These are phyloP conservation scores for Eidolon dupreanum DNA, from an alignment of 2,797 vertebrate species.

Conservation along the genomic window DNA sequence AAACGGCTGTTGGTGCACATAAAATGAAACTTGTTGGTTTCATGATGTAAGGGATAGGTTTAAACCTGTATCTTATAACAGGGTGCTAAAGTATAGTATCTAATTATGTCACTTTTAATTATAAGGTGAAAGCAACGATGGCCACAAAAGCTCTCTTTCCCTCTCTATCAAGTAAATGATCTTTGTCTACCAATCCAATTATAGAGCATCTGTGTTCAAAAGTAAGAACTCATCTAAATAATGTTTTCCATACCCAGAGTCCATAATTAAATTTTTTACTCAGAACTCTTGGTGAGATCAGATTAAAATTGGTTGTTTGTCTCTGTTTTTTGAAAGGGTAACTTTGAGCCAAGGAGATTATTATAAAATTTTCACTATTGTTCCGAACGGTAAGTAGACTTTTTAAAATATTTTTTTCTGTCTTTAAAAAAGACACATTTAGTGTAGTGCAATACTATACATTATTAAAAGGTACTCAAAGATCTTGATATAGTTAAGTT, in stretches of 20 bases:
- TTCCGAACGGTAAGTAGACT: background rate
- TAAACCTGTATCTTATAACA: slow-evolving; percentile 69
- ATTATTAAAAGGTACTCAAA: background rate
- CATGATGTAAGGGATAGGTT: slow-evolving; percentile 66
- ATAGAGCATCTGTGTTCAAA: background rate
- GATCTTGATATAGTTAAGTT: background rate
- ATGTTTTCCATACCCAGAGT: slow-evolving; percentile 45
- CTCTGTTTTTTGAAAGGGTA: slow-evolving; percentile 12
- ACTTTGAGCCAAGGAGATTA: background rate
- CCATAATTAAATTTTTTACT: slow-evolving; percentile 41
- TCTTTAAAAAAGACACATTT: slow-evolving; percentile 13
- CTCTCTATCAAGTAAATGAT: slow-evolving; percentile 48
- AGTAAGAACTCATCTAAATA: slow-evolving; percentile 30
- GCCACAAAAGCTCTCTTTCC: slow-evolving; percentile 23
- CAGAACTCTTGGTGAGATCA: background rate
- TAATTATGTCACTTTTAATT: slow-evolving; percentile 72
- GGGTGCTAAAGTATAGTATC: background rate
- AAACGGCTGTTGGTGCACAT: background rate
- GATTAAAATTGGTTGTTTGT: slow-evolving; percentile 25
- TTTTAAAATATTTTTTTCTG: slow-evolving; percentile 50
- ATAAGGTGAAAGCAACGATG: slow-evolving; percentile 55
- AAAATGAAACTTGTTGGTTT: slow-evolving; percentile 46
- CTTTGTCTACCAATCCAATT: slow-evolving; percentile 45
- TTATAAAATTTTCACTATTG: background rate
- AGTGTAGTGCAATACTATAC: background rate